phyloP scores from a whole-genome alignment of 1,140 invertebrate species.

The Campoletis sonorensis region DNA sequence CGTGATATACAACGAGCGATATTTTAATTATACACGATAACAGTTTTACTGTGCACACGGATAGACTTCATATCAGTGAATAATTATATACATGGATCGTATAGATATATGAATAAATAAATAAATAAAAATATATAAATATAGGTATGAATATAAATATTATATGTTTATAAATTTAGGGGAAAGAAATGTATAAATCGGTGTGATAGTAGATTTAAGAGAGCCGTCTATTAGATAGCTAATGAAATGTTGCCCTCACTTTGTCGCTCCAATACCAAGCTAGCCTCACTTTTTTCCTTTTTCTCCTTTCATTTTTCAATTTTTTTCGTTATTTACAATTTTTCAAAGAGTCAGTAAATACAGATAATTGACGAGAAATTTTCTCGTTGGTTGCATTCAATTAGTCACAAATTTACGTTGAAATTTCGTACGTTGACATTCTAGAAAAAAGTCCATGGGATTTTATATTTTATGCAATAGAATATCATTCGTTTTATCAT shows the following conservation, averaged over 20 bases:
- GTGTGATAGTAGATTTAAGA: constrained; percentile 76
- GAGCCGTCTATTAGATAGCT: not conserved
- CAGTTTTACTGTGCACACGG: constrained; percentile 49
- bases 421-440: too few species aligned
- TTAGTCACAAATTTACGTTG: too few species aligned
- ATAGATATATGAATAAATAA: too few species aligned
- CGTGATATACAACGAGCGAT: constrained; percentile 49
- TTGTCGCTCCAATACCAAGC: not conserved
- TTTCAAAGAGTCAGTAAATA: too few species aligned
- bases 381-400: too few species aligned
- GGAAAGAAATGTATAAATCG: constrained; percentile 73
- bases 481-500: too few species aligned
- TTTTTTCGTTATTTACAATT: too few species aligned
- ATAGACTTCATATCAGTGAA: not conserved
- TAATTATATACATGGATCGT: not conserved
- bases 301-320: too few species aligned
- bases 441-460: too few species aligned
- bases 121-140: constrained; percentile 59
- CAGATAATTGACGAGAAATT: too few species aligned
- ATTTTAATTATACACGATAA: constrained; percentile 14
- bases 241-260: not conserved
- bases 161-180: constrained; percentile 55
- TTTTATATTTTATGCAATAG: too few species aligned
- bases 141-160: constrained; percentile 32
- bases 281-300: too few species aligned